These are phyloP conservation scores for Chaetogeoica ovagalla DNA, from an alignment of 2,888 invertebrate species.

Conservation along the genomic window DNA sequence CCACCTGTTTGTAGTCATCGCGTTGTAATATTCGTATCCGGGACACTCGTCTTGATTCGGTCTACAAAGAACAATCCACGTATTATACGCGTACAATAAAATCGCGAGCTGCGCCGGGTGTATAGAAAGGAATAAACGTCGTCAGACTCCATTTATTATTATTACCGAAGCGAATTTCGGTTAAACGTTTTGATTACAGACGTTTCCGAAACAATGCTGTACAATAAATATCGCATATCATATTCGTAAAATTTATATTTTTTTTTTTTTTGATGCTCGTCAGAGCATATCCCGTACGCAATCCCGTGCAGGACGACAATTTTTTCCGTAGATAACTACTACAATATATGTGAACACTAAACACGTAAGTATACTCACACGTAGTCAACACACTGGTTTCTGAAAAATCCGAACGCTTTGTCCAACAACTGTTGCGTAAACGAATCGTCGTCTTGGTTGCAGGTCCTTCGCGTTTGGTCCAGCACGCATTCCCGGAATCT, in stretches of 20 bases:
- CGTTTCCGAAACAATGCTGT: no score
- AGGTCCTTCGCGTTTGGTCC: slow-evolving; percentile 62
- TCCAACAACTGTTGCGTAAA: slow-evolving; percentile 66
- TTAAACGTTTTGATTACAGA: no score
- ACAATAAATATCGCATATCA: no score
- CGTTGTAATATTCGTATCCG: slow-evolving; percentile 41
- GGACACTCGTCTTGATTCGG: slow-evolving; percentile 48
- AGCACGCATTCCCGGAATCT: slow-evolving; percentile 66
- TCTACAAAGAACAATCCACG: neutral
- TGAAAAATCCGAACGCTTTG: slow-evolving; percentile 66
- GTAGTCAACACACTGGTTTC: slow-evolving; percentile 66
- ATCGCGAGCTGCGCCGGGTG: no score
- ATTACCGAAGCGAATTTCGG: no score
- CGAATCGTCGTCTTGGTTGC: slow-evolving; percentile 63
- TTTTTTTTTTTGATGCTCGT: no score
- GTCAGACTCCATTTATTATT: no score
- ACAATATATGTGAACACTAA: neutral
- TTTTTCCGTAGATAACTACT: no score
- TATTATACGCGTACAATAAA: neutral
- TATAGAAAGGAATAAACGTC: no score
- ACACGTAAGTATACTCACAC: slow-evolving; percentile 61
- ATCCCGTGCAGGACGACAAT: no score
- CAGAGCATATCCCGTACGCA: no score
- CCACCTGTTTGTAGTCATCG: slow-evolving; percentile 40
- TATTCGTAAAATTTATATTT: no score